Evolutionary conservation across 2,888 invertebrate genomes (phyloP).

Genomic region (Diarsia mendica): DNA sequence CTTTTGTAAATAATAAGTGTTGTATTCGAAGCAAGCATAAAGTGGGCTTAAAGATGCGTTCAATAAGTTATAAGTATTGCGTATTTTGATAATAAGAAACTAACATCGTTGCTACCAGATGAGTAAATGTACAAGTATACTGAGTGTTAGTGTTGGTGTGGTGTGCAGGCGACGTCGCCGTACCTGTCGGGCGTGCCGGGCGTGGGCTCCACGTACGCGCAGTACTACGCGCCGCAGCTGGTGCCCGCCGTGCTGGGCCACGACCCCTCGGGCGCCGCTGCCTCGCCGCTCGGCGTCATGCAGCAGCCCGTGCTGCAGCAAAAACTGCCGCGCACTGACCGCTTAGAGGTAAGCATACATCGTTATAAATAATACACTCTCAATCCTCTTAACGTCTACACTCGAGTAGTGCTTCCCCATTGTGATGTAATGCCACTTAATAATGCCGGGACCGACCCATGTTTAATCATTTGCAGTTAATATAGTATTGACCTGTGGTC

Average conservation of each 20-base stretch:
- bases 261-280: conserved; percentile 94
- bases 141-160: conserved; percentile 67
- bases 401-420: conserved; percentile 82
- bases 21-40: conserved; percentile 57
- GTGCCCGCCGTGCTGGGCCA: conserved; percentile 97
- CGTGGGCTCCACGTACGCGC: conserved; percentile 96
- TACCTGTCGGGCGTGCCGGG: conserved; percentile 97
- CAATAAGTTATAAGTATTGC: conserved; percentile 30
- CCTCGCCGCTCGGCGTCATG: conserved; percentile 96
- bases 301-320: conserved; percentile 96
- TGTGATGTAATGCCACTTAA: conserved; percentile 73
- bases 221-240: conserved; percentile 97
- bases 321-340: conserved; percentile 98
- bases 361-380: conserved; percentile 20
- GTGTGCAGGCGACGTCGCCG: conserved; percentile 95
- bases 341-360: conserved; percentile 96
- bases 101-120: conserved; percentile 39
- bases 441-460: conserved; percentile 79
- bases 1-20: conserved; percentile 60
- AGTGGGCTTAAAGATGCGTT: conserved; percentile 49
- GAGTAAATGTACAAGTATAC: conserved; percentile 59
- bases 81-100: conserved; percentile 43
- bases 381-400: conserved; percentile 54
- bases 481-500: conserved; percentile 6
- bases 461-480: conserved; percentile 39